Base-by-base conservation (phyloP, 2,888 invertebrate genomes). In the Mycogona germanica region DNA sequence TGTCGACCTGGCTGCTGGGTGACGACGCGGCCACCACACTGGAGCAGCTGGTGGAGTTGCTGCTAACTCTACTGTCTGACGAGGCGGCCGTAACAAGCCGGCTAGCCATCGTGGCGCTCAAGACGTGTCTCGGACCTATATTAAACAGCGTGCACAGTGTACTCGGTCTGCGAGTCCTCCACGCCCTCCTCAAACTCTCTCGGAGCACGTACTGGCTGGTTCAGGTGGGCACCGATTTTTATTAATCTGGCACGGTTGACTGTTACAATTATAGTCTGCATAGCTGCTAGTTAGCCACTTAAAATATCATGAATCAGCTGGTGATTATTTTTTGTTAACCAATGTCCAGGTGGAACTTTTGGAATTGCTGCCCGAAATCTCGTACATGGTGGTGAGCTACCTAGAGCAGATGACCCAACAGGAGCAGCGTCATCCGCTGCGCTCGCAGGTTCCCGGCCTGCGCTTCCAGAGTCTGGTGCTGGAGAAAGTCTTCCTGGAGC, bases 181-280 rank as follows among this genome's bases (percentile, higher is more conserved):
- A 79, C 57, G 70, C 75, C 21, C 69, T 88, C 5, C 76, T 83
- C 9, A 69, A 71, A 26, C 73, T 86, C 1, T 78, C 79, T 53
- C 72, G 73, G 40, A 87, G 87, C 68, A 78, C 81, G 0, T 91
- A 91, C 68, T 91, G 89, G 84, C 73, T 91, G 48, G 83, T 89
- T 45, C 84, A 84, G 73, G 83, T 87, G 60, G 72, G 73, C 59
- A 25, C 23, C 2, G 9, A 21, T 30, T 26, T 12, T 26, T 26
- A 6, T 21, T 51, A 25, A 23, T 26, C 7, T 45, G 7, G 1
- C 23, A 42, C 38, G 35, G n/a, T 35, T 35, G 35, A n/a, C n/a
- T n/a, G 2, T 35, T 35, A 35, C n/a, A 14, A 14, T 2, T n/a
- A 35, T 35, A 2, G 35, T 35, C 35, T 35, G 14, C 35, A 2